phyloP scores from a whole-genome alignment of 2,797 vertebrate genomes.

The Lycodopsis pacificus region DNA sequence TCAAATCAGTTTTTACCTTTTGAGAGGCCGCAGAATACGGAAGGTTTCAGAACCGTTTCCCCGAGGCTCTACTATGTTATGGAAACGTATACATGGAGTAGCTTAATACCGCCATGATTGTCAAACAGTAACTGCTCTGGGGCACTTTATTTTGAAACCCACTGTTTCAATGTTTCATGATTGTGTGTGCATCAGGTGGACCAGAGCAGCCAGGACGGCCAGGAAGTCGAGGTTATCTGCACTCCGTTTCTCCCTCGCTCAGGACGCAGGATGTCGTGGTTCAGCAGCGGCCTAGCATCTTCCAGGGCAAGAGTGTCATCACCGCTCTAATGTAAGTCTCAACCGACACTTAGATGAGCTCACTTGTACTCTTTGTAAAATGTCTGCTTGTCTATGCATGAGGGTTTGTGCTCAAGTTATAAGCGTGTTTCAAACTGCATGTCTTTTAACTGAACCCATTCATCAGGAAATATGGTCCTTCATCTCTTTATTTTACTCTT shows the following conservation, averaged over 20 bases:
- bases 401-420: background rate
- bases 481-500: conserved; percentile 15
- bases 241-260: conserved; percentile 93
- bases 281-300: conserved; percentile 96
- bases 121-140: background rate
- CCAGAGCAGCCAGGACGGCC: conserved; percentile 92
- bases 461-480: background rate
- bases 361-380: background rate
- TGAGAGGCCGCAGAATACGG: background rate
- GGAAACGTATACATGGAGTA: background rate
- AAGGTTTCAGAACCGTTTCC: background rate
- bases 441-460: background rate
- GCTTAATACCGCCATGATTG: background rate
- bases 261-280: conserved; percentile 92
- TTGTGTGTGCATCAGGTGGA: conserved; percentile 73
- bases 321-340: conserved; percentile 92
- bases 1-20: background rate
- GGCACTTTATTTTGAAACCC: conserved; percentile 11
- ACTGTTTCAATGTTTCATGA: background rate
- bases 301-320: conserved; percentile 97
- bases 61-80: background rate
- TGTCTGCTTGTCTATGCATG: background rate
- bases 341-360: background rate
- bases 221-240: conserved; percentile 92
- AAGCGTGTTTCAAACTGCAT: background rate